Evolutionary conservation across 2,113 vertebrate species (phyloP).

Genomic region (Gobiocypris rarus): DNA sequence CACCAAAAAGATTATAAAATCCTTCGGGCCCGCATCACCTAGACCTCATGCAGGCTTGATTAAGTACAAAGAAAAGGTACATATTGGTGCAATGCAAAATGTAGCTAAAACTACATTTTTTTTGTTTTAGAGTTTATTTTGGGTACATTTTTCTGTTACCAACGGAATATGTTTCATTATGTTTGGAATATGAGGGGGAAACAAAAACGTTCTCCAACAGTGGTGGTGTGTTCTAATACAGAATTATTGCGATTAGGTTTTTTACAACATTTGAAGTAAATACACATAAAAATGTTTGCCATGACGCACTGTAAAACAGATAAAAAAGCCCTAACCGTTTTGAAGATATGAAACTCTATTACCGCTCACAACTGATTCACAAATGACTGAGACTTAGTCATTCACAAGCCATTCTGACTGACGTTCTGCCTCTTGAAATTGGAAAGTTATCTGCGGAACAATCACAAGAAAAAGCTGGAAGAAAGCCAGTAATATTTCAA

Average conservation of each 20-base stretch:
- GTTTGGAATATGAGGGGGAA: background rate
- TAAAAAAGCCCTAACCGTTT: background rate
- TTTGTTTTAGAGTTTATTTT: too few species aligned
- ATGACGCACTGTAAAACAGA: background rate
- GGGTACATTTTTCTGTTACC: background rate
- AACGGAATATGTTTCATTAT: background rate
- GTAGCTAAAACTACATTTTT: too few species aligned
- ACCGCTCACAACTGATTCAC: conserved; percentile 7
- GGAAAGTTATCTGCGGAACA: conserved; percentile 18
- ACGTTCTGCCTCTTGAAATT: background rate
- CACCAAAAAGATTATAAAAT: conserved; percentile 55
- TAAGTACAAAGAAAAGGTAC: background rate
- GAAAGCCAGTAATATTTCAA: background rate
- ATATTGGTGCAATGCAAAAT: too few species aligned
- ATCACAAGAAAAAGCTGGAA: conserved; percentile 6
- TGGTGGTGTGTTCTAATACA: background rate
- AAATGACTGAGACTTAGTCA: background rate
- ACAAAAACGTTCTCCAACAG: background rate
- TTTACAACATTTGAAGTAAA: background rate
- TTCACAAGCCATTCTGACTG: background rate
- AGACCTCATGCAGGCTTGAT: background rate
- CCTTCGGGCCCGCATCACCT: background rate
- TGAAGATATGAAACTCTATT: conserved; percentile 21
- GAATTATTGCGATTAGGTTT: background rate
- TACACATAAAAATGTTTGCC: background rate